Evolutionary conservation across 2,797 vertebrate genomes (phyloP), one percentile per base, ranked within the genome.

Genomic region (Acipenser transmontanus): DNA sequence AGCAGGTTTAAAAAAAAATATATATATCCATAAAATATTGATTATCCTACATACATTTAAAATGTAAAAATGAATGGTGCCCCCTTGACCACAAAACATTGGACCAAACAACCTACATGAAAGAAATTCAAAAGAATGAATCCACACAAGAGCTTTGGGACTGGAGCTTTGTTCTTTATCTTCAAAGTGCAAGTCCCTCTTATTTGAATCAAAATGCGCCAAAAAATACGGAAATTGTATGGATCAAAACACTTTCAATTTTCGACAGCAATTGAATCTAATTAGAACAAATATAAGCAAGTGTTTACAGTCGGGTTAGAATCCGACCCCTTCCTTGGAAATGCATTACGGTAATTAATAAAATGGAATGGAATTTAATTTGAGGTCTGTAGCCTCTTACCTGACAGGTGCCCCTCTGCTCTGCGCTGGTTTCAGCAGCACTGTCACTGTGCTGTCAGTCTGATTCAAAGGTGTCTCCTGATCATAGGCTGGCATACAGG

Each of bases 381-480:
- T 9, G 7, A 1, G 49, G 50, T 7, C 49, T 69, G 6, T 51
- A 48, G 48, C 49, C 56, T 73, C 69, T 65, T 91, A 98, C 97
- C 97, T 99, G 92, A 99, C 91, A 9, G 97, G 97, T 47, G 97
- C 96, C 0, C 97, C 97, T 80, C 94, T 86, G 82, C 96, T 97
- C 84, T 97, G 93, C 0, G 97, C 97, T 0, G 95, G 93, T 68
- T 93, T 97, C 82, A 99, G 88, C 72, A 96, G 75, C 47, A 98
- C 90, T 1, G 94, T 98, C 79, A 98, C 94, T 0, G 93, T 92
- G 71, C 91, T 95, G 82, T 99, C 97, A 0, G 95, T 98, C 79
- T 98, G 96, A 80, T 99, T 98, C 72, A 97, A 87, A 69, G 95
- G 97, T 63, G 93, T 90, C 84, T 99, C 95, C 71, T 94, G 89